These are phyloP conservation scores for Chaetogeoica ovagalla DNA, from an alignment of 2,888 invertebrate species.

Conservation along the genomic window DNA sequence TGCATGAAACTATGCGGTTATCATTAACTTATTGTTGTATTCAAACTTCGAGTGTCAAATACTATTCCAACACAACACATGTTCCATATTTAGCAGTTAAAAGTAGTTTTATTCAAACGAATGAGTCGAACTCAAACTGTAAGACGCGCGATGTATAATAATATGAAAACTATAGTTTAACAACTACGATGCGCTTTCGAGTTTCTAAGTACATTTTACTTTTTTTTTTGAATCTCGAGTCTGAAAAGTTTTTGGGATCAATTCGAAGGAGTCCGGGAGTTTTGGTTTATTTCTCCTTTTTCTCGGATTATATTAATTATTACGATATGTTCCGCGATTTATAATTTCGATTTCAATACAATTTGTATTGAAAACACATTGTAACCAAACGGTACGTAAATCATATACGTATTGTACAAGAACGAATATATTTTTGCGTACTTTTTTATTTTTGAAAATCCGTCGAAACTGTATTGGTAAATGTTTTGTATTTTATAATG, in stretches of 20 bases:
- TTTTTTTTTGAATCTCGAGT: not conserved
- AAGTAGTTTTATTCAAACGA: slow-evolving; percentile 1
- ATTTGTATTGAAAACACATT: too few species aligned
- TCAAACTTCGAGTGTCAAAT: not conserved
- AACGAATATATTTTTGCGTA: too few species aligned
- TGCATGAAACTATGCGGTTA: not conserved
- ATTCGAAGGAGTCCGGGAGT: not conserved
- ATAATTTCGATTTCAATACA: too few species aligned
- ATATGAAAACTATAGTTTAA: slow-evolving; percentile 6
- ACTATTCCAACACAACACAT: not conserved
- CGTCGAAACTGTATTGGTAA: too few species aligned
- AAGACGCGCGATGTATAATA: not conserved
- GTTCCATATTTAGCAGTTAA: not conserved
- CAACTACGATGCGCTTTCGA: not conserved
- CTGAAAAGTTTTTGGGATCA: slow-evolving; percentile 1
- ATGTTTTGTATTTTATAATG: too few species aligned
- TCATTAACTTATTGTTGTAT: slow-evolving; percentile 4
- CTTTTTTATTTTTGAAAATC: too few species aligned
- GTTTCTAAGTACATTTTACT: not conserved
- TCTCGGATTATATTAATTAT: not conserved
- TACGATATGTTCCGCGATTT: too few species aligned
- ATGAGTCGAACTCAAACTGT: slow-evolving; percentile 8
- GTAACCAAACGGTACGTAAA: too few species aligned
- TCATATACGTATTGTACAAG: too few species aligned
- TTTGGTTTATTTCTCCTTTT: not conserved